A percentile compares a stretch with the other conserved stretches of the same genome.
Evolutionary conservation across 2,888 invertebrate species (phyloP).

Genomic region (Pemphredon lugubris): DNA sequence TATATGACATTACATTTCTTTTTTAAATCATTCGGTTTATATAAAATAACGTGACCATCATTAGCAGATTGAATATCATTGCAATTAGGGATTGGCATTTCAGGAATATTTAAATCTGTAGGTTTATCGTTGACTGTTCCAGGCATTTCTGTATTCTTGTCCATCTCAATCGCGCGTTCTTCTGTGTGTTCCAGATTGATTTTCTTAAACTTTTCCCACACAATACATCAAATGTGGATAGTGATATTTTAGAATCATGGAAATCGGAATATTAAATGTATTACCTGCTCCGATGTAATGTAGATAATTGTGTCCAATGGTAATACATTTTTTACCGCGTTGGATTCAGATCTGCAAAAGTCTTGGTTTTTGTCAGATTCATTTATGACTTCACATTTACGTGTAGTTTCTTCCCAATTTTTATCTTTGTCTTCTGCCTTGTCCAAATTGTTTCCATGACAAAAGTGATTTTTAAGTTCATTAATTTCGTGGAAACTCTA

Average conservation of each 20-base stretch:
- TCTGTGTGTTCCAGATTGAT: constrained; percentile 65
- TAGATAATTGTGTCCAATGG: constrained; percentile 64
- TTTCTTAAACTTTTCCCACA: constrained; percentile 60
- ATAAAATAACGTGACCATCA: constrained; percentile 12
- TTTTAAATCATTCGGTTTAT: constrained; percentile 18
- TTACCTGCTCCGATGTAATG: constrained; percentile 69
- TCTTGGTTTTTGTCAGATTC: too few species aligned
- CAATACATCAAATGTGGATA: constrained; percentile 11
- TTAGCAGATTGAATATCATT: constrained; percentile 46
- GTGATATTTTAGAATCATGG: constrained; percentile 7
- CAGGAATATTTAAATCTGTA: constrained; percentile 57
- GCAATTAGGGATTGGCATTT: constrained; percentile 48
- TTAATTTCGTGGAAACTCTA: constrained; percentile 58
- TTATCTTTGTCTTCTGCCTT: constrained; percentile 38
- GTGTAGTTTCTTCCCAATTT: constrained; percentile 1
- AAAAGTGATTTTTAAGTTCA: constrained; percentile 54
- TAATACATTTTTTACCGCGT: constrained; percentile 38
- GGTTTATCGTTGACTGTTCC: constrained; percentile 42
- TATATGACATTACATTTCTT: constrained; percentile 26
- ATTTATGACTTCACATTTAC: neutral
- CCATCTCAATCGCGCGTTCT: constrained; percentile 54
- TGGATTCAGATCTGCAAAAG: constrained; percentile 5
- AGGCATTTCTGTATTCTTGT: constrained; percentile 64
- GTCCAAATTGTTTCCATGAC: constrained; percentile 35
- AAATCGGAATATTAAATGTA: constrained; percentile 13